Base-by-base conservation (phyloP, 2,888 invertebrate species). In the Ichneumon xanthorius region DNA sequence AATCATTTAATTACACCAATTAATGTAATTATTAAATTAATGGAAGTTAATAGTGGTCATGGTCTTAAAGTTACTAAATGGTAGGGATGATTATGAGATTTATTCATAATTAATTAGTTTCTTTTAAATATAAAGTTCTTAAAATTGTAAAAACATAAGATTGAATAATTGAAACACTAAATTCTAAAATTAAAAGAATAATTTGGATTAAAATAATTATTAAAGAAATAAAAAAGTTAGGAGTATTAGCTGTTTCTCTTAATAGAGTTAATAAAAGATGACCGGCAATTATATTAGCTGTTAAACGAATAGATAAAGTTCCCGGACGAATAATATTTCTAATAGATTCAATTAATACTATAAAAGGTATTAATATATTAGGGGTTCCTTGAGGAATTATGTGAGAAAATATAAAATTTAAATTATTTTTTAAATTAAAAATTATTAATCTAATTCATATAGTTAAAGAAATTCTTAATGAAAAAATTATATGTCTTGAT, bases 241-340 rank as follows among this genome's bases (percentile, higher is more conserved):
- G 84, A 58, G 26, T 22, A 11, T 19, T 30, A 58, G 94, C 94
- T 2, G 94, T 94, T 87, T 94, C 94, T 83, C 95, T 95, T 90
- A 96, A 90, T 89, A 97, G 88, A 1, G 96, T 96, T 95, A 97
- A 93, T 92, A 97, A 88, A 93, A 97, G 92, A 92, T 97, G 96
- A 0, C 96, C 96, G 0, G 97, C 96, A 95, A 96, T 96, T 96
- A 97, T 96, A 95, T 97, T 97, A n/a, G 97, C 97, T 5, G 96
- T 95, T 94, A 97, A 91, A 87, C 97, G 96, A 82, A 97, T 95
- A 0, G 96, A 95, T 94, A 97, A 93, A 3, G 97, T 97, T 92
- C 95, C 94, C 0, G 96, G 96, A 14, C 96, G 96, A 93, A 97
- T 96, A 88, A 96, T 89, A 94, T 96, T 96, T 90, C 96, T 97